Evolutionary conservation across 2,888 invertebrate species (phyloP).

Genomic region (Drosophila paramelanica): DNA sequence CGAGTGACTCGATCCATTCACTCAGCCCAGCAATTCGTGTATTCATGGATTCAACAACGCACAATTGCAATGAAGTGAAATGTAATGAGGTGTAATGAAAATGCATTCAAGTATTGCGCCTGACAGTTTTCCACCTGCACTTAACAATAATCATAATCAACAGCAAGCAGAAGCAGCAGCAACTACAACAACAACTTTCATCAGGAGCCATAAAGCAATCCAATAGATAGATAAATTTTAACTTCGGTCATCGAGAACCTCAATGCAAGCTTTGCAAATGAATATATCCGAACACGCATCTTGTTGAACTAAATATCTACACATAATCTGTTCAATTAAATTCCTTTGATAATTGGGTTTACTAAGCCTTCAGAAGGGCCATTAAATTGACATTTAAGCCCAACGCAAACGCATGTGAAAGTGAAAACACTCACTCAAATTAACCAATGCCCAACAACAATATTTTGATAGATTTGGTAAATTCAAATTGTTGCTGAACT

Average conservation of each 20-base stretch:
- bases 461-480: background rate
- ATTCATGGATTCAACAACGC: constrained; percentile 46
- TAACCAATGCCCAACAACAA: constrained; percentile 32
- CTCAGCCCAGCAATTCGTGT: constrained; percentile 33
- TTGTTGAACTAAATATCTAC: background rate
- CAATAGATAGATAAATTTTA: constrained; percentile 13
- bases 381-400: constrained; percentile 20
- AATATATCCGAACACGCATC: background rate
- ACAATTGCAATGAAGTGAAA: constrained; percentile 78
- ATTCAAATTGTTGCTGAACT: background rate
- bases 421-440: constrained; percentile 54
- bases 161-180: constrained; percentile 22
- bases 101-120: constrained; percentile 72
- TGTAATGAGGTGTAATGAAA: constrained; percentile 80
- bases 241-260: background rate
- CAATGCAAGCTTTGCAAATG: constrained; percentile 1
- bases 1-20: constrained; percentile 69
- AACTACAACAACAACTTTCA: constrained; percentile 6
- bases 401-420: constrained; percentile 40
- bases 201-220: constrained; percentile 10
- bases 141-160: constrained; percentile 71
- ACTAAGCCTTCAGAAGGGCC: constrained; percentile 18
- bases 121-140: constrained; percentile 70
- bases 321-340: constrained; percentile 12
- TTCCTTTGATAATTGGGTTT: constrained; percentile 28